A percentile compares a stretch with the other conserved stretches of the same genome.
Conservation (phyloP, 2,113 vertebrate genomes). For the Alaudala cheleensis region DNA sequence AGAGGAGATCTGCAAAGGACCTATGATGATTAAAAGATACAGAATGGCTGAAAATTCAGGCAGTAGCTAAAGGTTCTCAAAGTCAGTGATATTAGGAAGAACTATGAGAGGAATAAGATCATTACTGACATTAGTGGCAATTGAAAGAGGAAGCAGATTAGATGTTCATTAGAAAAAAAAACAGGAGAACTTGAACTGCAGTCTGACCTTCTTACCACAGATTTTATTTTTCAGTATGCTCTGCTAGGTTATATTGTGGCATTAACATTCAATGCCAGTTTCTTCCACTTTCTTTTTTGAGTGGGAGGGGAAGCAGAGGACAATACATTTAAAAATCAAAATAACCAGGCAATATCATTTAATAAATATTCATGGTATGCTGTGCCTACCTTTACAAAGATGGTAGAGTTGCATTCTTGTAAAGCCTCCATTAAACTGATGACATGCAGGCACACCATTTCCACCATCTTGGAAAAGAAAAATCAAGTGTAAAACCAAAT, state of each 20-base stretch:
- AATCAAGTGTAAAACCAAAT: constrained; percentile 1
- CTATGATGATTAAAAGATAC: background rate
- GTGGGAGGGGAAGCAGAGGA: background rate
- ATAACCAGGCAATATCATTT: background rate
- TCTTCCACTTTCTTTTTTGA: background rate
- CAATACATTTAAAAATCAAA: background rate
- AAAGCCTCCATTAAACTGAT: constrained; percentile 98
- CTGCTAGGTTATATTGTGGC: background rate
- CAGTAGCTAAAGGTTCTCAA: background rate
- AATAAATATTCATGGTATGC: background rate
- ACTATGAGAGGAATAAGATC: background rate
- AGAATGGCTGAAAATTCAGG: background rate
- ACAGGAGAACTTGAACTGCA: background rate
- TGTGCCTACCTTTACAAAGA: constrained; percentile 94
- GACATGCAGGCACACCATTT: constrained; percentile 99
- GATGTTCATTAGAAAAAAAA: background rate
- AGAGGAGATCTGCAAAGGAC: background rate
- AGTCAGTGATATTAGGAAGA: background rate
- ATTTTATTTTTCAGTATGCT: background rate
- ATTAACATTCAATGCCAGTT: background rate
- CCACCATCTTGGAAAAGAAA: constrained; percentile 89
- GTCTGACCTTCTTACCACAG: background rate
- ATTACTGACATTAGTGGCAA: background rate
- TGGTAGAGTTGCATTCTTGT: constrained; percentile 98
- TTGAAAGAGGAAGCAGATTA: background rate